These are phyloP conservation scores for Enteromius unitaeniatus DNA, from an alignment of 2,797 vertebrate genomes.

Conservation along the genomic window DNA sequence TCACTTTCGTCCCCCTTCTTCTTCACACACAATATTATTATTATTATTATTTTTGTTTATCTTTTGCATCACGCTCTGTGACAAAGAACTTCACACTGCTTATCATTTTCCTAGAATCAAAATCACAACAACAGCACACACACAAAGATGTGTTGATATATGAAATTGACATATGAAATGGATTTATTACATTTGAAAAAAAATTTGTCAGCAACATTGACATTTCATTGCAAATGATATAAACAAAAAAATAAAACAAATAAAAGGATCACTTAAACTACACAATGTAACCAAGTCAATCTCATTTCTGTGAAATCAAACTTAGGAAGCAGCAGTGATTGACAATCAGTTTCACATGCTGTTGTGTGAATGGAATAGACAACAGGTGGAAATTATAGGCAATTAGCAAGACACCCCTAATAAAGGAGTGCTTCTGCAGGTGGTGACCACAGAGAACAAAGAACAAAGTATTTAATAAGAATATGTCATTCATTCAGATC, in stretches of 20 bases:
- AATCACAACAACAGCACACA: constrained; percentile 26
- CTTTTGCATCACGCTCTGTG: constrained; percentile 43
- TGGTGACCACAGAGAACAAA: too few relatives aligned
- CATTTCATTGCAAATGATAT: neutral
- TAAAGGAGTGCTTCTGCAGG: too few relatives aligned
- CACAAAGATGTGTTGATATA: neutral
- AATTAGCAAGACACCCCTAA: too few relatives aligned
- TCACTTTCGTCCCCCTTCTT: constrained; percentile 12
- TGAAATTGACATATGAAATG: neutral
- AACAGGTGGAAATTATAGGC: too few relatives aligned
- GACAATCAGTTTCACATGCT: too few relatives aligned
- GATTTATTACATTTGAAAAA: neutral
- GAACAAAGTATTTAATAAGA: too few relatives aligned
- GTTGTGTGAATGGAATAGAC: too few relatives aligned
- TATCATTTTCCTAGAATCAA: constrained; percentile 50
- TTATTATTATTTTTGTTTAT: constrained; percentile 49
- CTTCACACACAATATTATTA: constrained; percentile 30
- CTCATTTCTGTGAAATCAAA: too few relatives aligned
- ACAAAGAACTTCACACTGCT: constrained; percentile 38
- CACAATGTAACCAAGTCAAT: too few relatives aligned
- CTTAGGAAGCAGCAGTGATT: too few relatives aligned
- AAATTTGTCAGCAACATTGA: neutral
- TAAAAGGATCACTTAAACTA: too few relatives aligned
- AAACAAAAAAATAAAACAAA: neutral
- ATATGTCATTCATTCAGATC: too few relatives aligned